A percentile compares a stretch with the other conserved stretches of the same genome.
Evolutionary conservation across 1,140 invertebrate species (phyloP).

Genomic region (Delia radicum): DNA sequence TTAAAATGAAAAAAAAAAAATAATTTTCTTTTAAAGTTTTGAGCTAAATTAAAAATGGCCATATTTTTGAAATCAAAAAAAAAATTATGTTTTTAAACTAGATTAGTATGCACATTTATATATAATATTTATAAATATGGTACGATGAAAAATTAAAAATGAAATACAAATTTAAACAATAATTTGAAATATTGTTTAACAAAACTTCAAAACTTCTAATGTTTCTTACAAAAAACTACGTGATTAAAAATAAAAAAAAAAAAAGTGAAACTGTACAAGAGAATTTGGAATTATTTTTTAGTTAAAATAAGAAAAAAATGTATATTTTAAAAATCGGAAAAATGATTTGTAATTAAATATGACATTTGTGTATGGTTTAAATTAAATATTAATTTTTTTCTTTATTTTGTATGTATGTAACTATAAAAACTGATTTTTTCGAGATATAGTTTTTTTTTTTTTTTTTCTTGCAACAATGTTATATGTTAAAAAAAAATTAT

Average conservation of each 20-base stretch:
- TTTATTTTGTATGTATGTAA: not conserved
- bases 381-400: not conserved
- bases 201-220: not conserved
- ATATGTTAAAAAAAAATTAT: not conserved
- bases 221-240: no score
- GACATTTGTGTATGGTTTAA: not conserved
- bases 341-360: no score
- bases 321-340: no score
- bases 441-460: not conserved
- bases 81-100: not conserved
- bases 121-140: not conserved
- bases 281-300: no score
- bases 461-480: constrained; percentile 10
- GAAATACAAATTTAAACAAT: not conserved
- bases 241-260: no score
- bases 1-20: not conserved
- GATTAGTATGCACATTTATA: constrained; percentile 12
- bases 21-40: not conserved
- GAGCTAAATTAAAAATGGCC: constrained; percentile 5
- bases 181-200: no score
- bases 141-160: not conserved
- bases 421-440: not conserved
- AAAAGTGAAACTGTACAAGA: no score
- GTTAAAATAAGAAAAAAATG: no score
- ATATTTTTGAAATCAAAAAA: not conserved